Evolutionary conservation across 2,888 invertebrate genomes (phyloP).

Genomic region (Tipula confusa): DNA sequence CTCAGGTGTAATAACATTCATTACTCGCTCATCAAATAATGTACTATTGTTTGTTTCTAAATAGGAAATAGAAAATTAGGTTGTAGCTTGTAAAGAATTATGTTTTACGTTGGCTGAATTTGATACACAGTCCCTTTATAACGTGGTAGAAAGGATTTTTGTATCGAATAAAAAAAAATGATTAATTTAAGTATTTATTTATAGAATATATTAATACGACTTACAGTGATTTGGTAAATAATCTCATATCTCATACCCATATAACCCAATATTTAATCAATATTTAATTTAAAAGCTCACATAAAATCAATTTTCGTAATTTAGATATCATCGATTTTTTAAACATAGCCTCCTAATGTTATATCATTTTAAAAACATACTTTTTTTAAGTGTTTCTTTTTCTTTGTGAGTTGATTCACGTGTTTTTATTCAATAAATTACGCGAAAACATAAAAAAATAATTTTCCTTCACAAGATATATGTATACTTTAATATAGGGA

Average conservation of each 20-base stretch:
- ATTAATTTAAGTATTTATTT: background rate
- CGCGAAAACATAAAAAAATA: background rate
- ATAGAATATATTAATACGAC: background rate
- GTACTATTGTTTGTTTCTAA: too few species aligned
- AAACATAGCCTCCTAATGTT: background rate
- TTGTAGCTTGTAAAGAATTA: background rate
- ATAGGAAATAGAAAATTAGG: background rate
- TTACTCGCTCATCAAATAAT: too few species aligned
- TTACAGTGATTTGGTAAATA: background rate
- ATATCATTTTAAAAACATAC: background rate
- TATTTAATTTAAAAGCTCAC: background rate
- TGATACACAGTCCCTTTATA: background rate
- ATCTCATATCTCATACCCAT: background rate
- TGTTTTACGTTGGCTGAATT: background rate
- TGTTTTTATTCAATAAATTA: slow-evolving; percentile 12
- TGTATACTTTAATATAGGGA: background rate
- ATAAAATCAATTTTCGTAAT: background rate
- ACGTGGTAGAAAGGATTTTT: background rate
- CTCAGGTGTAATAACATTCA: too few species aligned
- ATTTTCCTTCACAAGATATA: background rate
- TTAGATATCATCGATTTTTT: background rate
- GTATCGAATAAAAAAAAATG: background rate
- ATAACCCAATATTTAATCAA: too few species aligned
- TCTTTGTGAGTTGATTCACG: background rate
- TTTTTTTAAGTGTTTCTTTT: background rate